Base-by-base conservation (phyloP, 2,888 invertebrate genomes). In the Lysandra bellargus region DNA sequence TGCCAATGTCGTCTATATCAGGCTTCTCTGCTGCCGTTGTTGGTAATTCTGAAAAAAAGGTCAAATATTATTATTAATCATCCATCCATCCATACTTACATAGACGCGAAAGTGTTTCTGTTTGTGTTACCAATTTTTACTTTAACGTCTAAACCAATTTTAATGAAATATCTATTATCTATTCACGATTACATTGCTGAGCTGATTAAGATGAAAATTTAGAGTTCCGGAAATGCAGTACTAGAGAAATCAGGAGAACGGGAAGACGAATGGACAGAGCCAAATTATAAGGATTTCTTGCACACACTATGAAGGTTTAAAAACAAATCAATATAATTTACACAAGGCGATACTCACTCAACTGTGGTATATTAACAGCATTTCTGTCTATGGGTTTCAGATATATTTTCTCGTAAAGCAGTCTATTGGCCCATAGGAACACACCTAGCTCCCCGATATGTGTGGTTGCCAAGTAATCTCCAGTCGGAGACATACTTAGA, bases 401-500 rank as follows among this genome's bases (percentile, higher is more conserved):
- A 53, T 97, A 96, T 49, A 99, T 95, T 86, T 97, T 97, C 78
- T 96, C 95, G 89, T 98, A 99, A 1, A 99, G 90, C 0, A 97
- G 96, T 86, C 96, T 96, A 91, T 99, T 99, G 0, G 98, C 96
- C 99, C 99, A 99, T 60, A 99, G 94, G 88, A 97, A 98, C 79
- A 99, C 96, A 0, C 99, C 99, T 33, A 99, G 92, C 86, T 98
- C 96, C 81, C 98, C 97, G 0, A 97, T 96, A 86, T 99, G 99
- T 0, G 97, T 96, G 0, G 99, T 99, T 0, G 97, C 98, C 81
- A 99, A 91, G 86, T 96, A 98, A 87, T 98, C 98, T 0, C 98
- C 98, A 0, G 97, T 98, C 0, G 98, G 98, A 0, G 99, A 99
- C 95, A 99, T 97, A 77, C 96, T 95, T 23, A 99, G 88, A 0